A percentile compares a stretch with the other conserved stretches of the same genome.
Evolutionary conservation across 1,140 invertebrate species (phyloP).

Genomic region (Sinonovacula constricta): DNA sequence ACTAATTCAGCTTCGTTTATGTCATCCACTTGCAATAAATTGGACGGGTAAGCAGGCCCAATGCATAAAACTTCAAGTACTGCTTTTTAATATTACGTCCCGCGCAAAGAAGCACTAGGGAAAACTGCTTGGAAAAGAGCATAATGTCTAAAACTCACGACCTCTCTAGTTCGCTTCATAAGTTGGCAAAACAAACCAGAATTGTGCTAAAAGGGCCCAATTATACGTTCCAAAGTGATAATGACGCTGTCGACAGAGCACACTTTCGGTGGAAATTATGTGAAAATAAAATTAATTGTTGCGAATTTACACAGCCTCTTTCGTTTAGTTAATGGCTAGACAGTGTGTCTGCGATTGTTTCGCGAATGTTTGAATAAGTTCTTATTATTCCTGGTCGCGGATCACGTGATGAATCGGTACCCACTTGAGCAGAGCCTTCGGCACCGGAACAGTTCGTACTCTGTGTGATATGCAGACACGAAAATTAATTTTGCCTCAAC

Average conservation of each 20-base stretch:
- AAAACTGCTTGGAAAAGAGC: too few species aligned
- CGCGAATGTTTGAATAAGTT: too few species aligned
- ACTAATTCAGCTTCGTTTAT: not conserved
- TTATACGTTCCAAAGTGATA: not conserved
- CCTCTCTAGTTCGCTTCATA: too few species aligned
- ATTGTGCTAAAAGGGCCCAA: not conserved
- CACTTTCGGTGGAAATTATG: not conserved
- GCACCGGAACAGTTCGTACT: too few species aligned
- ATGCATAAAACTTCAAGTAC: not conserved
- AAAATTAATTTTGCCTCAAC: too few species aligned
- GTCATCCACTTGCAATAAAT: not conserved
- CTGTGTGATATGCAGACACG: too few species aligned
- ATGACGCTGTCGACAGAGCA: not conserved
- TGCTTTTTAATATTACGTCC: too few species aligned
- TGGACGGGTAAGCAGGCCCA: not conserved
- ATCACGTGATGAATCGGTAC: too few species aligned
- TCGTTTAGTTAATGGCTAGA: not conserved
- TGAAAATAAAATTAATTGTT: constrained; percentile 1
- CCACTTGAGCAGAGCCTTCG: too few species aligned
- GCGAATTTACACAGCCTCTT: not conserved
- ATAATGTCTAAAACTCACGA: too few species aligned
- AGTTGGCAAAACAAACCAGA: not conserved
- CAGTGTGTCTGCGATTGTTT: not conserved
- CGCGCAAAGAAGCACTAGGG: too few species aligned
- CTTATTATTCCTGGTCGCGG: too few species aligned